phyloP scores from a whole-genome alignment of 2,113 vertebrate species.

The Bufo bufo region DNA sequence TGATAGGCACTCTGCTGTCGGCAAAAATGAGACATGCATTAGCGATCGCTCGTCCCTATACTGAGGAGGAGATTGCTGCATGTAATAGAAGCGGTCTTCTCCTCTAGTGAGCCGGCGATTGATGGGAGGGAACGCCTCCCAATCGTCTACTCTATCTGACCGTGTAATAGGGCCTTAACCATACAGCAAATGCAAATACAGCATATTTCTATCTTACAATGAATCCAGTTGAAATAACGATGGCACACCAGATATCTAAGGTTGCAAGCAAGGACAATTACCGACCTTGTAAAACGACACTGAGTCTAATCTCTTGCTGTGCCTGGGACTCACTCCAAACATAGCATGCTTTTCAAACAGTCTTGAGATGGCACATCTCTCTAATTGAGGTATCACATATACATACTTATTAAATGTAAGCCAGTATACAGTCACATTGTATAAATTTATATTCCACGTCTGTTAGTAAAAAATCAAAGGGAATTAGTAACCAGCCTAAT shows the following conservation, averaged over 20 bases:
- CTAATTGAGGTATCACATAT: conserved; percentile 43
- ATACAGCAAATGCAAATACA: no score
- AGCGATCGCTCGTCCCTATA: no score
- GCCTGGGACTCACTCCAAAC: conserved; percentile 18
- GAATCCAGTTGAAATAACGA: conserved; percentile 12
- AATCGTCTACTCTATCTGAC: no score
- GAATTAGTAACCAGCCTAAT: background rate
- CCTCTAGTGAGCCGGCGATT: no score
- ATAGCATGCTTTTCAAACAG: background rate
- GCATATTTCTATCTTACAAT: background rate
- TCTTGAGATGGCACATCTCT: conserved; percentile 29
- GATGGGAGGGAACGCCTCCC: no score
- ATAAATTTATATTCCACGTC: conserved; percentile 33
- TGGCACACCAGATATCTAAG: background rate
- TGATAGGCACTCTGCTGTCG: no score
- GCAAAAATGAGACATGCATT: no score
- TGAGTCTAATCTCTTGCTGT: conserved; percentile 3
- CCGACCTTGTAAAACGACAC: background rate
- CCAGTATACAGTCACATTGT: conserved; percentile 6
- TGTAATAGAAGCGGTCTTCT: no score
- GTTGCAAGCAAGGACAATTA: conserved; percentile 3
- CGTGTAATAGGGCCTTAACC: no score
- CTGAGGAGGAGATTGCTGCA: no score
- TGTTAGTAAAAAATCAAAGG: background rate
- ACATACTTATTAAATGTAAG: conserved; percentile 1